phyloP scores from a whole-genome alignment of 35 echinoderm and acorn worm genomes.

The Lytechinus variegatus region DNA sequence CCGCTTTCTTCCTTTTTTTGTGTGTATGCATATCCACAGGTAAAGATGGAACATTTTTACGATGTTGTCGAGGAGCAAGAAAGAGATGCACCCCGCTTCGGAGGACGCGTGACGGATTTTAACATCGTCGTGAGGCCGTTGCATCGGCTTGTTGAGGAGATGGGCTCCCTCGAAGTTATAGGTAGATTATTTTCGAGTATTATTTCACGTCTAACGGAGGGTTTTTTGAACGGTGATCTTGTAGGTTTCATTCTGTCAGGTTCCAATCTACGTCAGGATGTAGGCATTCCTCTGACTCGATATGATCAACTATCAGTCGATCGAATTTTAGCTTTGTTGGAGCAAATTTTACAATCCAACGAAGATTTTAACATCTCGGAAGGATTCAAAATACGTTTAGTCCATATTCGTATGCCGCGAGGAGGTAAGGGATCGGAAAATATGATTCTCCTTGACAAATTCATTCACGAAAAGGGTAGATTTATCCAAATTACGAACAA shows the following conservation, averaged over 20 bases:
- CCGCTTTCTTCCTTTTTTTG: no score
- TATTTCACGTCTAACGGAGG: neutral
- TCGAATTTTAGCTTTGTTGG: neutral
- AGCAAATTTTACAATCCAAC: slow-evolving; percentile 22
- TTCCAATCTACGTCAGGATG: neutral
- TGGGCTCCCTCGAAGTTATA: neutral
- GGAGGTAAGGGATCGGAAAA: neutral
- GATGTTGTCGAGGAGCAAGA: no score
- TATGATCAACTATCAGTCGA: neutral
- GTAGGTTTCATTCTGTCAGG: slow-evolving; percentile 7
- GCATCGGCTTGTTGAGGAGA: neutral
- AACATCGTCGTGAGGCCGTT: neutral
- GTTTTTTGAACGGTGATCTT: neutral
- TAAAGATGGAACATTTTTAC: neutral
- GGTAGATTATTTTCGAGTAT: neutral
- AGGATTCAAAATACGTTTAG: neutral
- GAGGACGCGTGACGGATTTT: neutral
- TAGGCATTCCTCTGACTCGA: neutral
- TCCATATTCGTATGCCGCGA: neutral
- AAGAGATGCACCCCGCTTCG: slow-evolving; percentile 7
- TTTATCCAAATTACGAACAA: slow-evolving; percentile 24
- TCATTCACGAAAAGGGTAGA: neutral
- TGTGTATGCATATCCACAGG: neutral
- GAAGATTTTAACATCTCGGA: neutral
- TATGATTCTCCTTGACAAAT: neutral